Percentiles rank a stretch among this genome's conserved stretches.
These are phyloP conservation scores for Drosophila pallidifrons DNA, from an alignment of 1,140 invertebrate genomes.

Conservation along the genomic window DNA sequence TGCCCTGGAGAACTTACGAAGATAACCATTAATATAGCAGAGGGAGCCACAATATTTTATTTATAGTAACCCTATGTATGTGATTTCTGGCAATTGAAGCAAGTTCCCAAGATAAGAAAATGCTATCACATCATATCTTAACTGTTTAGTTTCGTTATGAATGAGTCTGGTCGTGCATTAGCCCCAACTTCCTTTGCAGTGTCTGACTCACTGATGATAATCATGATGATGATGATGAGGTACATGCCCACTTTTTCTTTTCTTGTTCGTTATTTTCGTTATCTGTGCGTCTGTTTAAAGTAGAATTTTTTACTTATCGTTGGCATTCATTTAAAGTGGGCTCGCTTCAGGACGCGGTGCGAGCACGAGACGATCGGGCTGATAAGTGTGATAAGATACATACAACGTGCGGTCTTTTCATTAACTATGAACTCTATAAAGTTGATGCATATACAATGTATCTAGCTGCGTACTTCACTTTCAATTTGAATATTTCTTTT, in stretches of 20 bases:
- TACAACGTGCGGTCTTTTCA: slow-evolving; percentile 10
- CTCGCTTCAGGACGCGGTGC: slow-evolving; percentile 32
- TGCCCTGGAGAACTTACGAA: slow-evolving; percentile 2
- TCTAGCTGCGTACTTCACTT: slow-evolving; percentile 28
- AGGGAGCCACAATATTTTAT: slow-evolving; percentile 11
- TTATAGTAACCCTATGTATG: slow-evolving; percentile 1
- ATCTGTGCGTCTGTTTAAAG: not conserved
- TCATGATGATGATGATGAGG: not conserved
- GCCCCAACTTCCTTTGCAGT: slow-evolving; percentile 1
- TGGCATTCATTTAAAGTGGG: slow-evolving; percentile 9
- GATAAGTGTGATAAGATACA: slow-evolving; percentile 33
- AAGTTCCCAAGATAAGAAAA: not conserved
- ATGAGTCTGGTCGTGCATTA: slow-evolving; percentile 7
- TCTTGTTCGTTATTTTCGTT: slow-evolving; percentile 22
- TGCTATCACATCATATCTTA: slow-evolving; percentile 14
- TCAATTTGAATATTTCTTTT: slow-evolving; percentile 22
- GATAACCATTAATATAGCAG: slow-evolving; percentile 27
- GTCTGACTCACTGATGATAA: slow-evolving; percentile 10
- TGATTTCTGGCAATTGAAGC: not conserved
- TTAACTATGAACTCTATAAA: slow-evolving; percentile 21
- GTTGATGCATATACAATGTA: slow-evolving; percentile 5
- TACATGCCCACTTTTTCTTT: slow-evolving; percentile 20
- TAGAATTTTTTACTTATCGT: slow-evolving; percentile 25
- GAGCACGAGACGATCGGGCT: slow-evolving; percentile 20
- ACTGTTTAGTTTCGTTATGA: slow-evolving; percentile 25